Percentiles rank a stretch among this genome's conserved stretches.
These are phyloP conservation scores for Stegostoma tigrinum DNA, from an alignment of 2,113 vertebrate species.

Conservation along the genomic window DNA sequence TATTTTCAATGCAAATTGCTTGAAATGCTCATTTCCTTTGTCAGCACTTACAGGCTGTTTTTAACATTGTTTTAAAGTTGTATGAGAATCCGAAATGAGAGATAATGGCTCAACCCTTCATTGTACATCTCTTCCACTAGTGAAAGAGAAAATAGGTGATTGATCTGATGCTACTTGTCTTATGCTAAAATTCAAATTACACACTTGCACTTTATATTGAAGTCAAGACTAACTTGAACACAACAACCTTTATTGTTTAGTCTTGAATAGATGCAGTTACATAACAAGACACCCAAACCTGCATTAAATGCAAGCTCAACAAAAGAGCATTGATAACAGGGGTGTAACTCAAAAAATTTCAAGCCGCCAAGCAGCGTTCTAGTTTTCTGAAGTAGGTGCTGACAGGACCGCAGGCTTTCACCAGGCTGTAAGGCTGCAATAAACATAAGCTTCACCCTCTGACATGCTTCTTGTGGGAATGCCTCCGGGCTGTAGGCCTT, in stretches of 20 bases:
- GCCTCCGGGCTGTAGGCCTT: neutral
- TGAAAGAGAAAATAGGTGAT: neutral
- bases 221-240: neutral
- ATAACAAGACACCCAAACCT: neutral
- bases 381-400: neutral
- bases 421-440: fast-evolving
- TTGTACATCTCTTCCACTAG: neutral
- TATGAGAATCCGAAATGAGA: neutral
- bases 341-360: neutral
- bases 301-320: neutral
- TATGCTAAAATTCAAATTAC: neutral
- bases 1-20: neutral
- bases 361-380: neutral
- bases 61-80: neutral
- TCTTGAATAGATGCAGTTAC: neutral
- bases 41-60: neutral
- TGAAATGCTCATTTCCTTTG: neutral
- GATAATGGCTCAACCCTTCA: neutral
- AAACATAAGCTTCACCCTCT: neutral
- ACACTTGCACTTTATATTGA: neutral
- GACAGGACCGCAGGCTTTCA: neutral
- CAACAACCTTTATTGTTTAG: neutral
- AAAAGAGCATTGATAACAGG: neutral
- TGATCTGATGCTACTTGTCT: neutral
- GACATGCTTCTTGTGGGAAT: constrained; percentile 17